Percentiles rank a stretch among this genome's conserved stretches.
These are phyloP conservation scores for Eremobia ochroleuca DNA, from an alignment of 2,888 invertebrate species.

Conservation along the genomic window DNA sequence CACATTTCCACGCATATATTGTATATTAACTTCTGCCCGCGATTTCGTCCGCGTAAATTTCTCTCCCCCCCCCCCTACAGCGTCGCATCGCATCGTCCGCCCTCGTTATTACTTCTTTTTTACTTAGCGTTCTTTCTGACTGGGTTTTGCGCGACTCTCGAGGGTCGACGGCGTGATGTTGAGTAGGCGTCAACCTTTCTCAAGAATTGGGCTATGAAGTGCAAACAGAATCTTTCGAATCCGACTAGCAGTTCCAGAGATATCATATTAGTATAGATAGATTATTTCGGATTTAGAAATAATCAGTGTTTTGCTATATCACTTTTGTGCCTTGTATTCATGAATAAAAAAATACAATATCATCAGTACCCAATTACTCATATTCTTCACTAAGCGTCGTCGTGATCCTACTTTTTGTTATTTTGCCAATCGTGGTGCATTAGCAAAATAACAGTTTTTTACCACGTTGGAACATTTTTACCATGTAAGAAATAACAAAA, in stretches of 20 bases:
- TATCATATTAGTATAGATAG: too few species aligned
- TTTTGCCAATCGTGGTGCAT: neutral
- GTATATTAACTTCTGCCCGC: too few species aligned
- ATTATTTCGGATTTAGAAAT: too few species aligned
- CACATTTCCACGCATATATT: too few species aligned
- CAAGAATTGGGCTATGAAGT: neutral
- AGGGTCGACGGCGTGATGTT: neutral
- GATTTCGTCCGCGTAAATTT: too few species aligned
- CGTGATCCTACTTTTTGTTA: neutral
- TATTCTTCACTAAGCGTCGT: neutral
- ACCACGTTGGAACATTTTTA: neutral
- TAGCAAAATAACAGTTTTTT: conserved; percentile 12
- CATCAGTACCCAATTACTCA: neutral
- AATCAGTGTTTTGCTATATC: neutral
- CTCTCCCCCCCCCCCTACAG: too few species aligned
- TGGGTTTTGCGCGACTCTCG: neutral
- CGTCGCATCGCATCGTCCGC: too few species aligned
- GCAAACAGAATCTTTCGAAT: neutral
- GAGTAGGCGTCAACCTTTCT: neutral
- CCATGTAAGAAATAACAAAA: neutral
- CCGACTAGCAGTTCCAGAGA: too few species aligned
- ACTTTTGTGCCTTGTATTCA: neutral
- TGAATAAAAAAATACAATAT: neutral
- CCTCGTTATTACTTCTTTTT: too few species aligned
- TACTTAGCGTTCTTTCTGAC: too few species aligned